Conservation (phyloP, 2,888 invertebrate species). For the Listrodromus nycthemerus region DNA sequence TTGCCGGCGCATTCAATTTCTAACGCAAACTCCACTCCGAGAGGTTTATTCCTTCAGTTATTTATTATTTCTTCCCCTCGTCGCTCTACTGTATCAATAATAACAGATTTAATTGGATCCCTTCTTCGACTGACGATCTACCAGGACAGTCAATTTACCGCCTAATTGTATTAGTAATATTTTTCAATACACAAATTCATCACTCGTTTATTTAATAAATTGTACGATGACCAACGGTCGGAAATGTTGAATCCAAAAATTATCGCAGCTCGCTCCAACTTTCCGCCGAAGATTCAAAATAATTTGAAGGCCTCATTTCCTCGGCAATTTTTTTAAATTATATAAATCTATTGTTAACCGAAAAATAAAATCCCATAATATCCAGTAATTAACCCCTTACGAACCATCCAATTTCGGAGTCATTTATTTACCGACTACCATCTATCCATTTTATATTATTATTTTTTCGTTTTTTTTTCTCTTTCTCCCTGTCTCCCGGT, state of each 20-base stretch:
- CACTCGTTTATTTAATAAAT: too few relatives aligned
- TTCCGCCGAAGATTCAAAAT: too few relatives aligned
- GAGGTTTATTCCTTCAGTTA: not conserved
- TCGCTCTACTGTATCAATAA: not conserved
- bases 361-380: too few relatives aligned
- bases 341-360: not conserved
- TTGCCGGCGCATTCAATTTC: constrained; percentile 3
- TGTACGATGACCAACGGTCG: too few relatives aligned
- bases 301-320: not conserved
- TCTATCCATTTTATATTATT: constrained; percentile 2
- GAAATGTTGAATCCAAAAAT: not conserved
- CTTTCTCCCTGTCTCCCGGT: not conserved
- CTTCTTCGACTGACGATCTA: not conserved
- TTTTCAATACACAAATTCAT: too few relatives aligned
- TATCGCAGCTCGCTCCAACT: too few relatives aligned
- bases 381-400: not conserved
- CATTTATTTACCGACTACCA: too few relatives aligned
- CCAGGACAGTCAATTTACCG: not conserved
- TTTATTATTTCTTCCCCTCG: not conserved
- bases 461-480: not conserved
- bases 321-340: not conserved
- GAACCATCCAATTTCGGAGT: not conserved
- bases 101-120: constrained; percentile 13
- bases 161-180: not conserved
- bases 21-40: not conserved